phyloP scores from a whole-genome alignment of 2,888 invertebrate genomes.

The Malachius bipustulatus region DNA sequence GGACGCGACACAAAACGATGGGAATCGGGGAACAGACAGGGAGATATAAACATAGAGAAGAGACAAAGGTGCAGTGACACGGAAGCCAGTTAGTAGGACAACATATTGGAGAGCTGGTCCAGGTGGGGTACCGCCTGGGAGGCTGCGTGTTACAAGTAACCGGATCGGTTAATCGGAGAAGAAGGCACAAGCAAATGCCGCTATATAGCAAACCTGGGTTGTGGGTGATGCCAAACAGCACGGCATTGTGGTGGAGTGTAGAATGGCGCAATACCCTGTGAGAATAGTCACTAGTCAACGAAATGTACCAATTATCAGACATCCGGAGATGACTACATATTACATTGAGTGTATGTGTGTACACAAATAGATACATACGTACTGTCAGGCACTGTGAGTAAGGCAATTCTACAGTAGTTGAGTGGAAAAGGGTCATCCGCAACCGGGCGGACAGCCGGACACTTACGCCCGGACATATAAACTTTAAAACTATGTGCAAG shows the following conservation, averaged over 20 bases:
- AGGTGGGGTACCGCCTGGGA: too few relatives aligned
- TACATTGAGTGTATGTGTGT: conserved; percentile 25
- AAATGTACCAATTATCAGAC: conserved; percentile 10
- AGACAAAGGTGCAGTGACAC: conserved; percentile 33
- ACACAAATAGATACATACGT: conserved; percentile 38
- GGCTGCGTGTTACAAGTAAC: too few relatives aligned
- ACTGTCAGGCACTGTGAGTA: conserved; percentile 68
- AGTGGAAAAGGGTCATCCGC: conserved; percentile 43
- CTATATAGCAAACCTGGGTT: too few relatives aligned
- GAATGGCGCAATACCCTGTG: conserved; percentile 33
- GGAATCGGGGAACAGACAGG: conserved; percentile 13
- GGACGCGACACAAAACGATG: conserved; percentile 20
- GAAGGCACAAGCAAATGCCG: conserved; percentile 38
- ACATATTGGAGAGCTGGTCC: conserved; percentile 29
- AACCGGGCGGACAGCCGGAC: conserved; percentile 29
- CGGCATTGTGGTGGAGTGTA: conserved; percentile 28
- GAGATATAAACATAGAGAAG: conserved; percentile 27
- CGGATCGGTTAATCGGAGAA: too few relatives aligned
- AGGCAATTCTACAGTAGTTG: conserved; percentile 69
- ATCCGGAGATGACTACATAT: conserved; percentile 1
- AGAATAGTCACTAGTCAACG: conserved; percentile 24
- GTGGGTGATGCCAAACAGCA: conserved; percentile 25
- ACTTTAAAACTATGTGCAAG: conserved; percentile 39
- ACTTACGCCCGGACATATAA: conserved; percentile 24
- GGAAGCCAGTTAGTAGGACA: conserved; percentile 30